phyloP scores from a whole-genome alignment of 1,140 invertebrate species.

The Drosophila kohkoa region DNA sequence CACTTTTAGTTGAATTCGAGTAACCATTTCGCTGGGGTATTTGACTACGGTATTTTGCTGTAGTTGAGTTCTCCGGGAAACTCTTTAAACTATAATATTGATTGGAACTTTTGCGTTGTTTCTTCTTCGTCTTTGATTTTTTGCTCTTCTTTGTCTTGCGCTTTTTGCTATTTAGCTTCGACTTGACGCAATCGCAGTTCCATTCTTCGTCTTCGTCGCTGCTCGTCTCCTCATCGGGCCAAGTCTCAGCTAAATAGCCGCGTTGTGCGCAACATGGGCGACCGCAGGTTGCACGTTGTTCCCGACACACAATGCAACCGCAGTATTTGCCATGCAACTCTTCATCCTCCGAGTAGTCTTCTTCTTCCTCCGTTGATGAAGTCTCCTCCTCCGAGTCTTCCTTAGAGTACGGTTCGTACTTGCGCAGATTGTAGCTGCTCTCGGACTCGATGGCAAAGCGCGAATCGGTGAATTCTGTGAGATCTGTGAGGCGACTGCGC shows the following conservation, averaged over 20 bases:
- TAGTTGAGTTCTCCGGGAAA: too few species aligned
- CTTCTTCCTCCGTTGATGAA: too few species aligned
- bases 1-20: too few species aligned
- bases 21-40: too few species aligned
- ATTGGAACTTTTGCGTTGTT: neutral
- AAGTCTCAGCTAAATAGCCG: conserved; percentile 15
- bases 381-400: neutral
- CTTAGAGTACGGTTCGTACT: neutral
- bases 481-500: conserved; percentile 28
- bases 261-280: neutral
- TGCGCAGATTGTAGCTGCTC: conserved; percentile 6
- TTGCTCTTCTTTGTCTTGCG: neutral
- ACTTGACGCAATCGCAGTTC: neutral
- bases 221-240: neutral
- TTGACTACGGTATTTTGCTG: too few species aligned
- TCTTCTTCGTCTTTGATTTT: neutral
- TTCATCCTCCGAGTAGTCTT: too few species aligned
- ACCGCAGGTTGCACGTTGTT: neutral
- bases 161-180: conserved; percentile 8
- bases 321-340: neutral
- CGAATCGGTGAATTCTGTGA: neutral
- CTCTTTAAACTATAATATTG: neutral
- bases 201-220: neutral
- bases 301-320: conserved; percentile 17
- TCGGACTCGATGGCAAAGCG: conserved; percentile 32